Evolutionary conservation across 2,797 vertebrate species (phyloP).

Genomic region (Clarias pachynema): DNA sequence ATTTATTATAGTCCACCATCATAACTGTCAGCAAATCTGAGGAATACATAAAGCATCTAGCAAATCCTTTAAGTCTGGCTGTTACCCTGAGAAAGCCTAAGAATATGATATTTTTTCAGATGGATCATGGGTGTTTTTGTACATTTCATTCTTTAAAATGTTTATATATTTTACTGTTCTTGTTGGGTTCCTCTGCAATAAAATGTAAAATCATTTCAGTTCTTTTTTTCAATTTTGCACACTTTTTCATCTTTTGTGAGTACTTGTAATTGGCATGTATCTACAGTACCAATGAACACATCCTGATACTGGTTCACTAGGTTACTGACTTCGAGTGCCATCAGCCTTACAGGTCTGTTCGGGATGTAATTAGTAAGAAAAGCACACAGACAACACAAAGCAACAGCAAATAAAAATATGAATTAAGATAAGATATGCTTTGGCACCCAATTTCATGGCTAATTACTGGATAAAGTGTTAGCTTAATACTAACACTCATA

Average conservation of each 20-base stretch:
- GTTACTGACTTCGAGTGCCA: too few relatives aligned
- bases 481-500: background rate
- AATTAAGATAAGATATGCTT: background rate
- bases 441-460: background rate
- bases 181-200: background rate
- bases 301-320: too few relatives aligned
- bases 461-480: background rate
- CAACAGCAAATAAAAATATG: background rate
- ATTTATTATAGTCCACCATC: background rate
- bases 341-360: too few relatives aligned
- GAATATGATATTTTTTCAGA: background rate
- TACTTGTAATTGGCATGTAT: background rate
- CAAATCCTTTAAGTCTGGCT: background rate
- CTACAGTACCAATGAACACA: too few relatives aligned
- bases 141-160: too few relatives aligned
- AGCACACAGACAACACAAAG: background rate
- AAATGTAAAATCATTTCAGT: background rate
- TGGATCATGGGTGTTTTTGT: background rate
- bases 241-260: background rate
- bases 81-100: background rate
- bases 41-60: background rate
- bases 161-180: background rate
- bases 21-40: background rate
- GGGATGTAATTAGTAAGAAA: too few relatives aligned
- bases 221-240: background rate